Evolutionary conservation across 1,140 invertebrate genomes (phyloP), one percentile per base, ranked within the genome.

Genomic region (Halyomorpha halys): DNA sequence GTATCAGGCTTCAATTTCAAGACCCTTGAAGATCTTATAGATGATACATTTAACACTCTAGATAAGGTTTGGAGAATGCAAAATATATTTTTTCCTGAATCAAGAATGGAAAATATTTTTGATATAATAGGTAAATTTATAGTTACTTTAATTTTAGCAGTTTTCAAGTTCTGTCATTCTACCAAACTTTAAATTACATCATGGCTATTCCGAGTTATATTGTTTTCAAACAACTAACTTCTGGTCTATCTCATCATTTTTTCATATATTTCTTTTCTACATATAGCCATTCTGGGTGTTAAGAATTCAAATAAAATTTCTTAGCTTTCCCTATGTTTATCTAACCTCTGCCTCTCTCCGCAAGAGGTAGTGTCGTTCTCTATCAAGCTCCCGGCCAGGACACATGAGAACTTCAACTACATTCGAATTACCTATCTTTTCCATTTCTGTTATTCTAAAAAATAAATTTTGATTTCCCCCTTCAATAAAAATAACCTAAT

Each of bases 31-130:
- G 62, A 63, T 14, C 19, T 63, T 34, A 2, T 63, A 14, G 62
- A 63, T 45, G 15, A n/a, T 14, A 21, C 62, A 21, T 63, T 63
- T 27, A 63, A 54, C 34, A 44, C 34, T 11, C 30, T 63, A 39
- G 62, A 63, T 63, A 47, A 63, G 9, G n/a, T 63, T n/a, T 63
- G 62, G 62, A 63, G 53, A 39, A 34, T 45, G 13, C 49, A 63
- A 18, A 54, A 19, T 2, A 2, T 54, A 16, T 9, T 14, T 11
- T 63, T 45, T n/a, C 62, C 62, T 5, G 47, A 63, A 54, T 19
- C 34, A 34, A 51, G 62, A 44, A 63, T 63, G 62, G 39, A 54
- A 54, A 63, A 63, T 63, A 34, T 54, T 15, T 30, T 63, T 47
- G 62, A 63, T n/a, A 34, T 63, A 8, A 63, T 63, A 21, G 62